These are phyloP conservation scores for Eurystomus glaucurus DNA, from an alignment of 2,797 vertebrate species.

Conservation along the genomic window DNA sequence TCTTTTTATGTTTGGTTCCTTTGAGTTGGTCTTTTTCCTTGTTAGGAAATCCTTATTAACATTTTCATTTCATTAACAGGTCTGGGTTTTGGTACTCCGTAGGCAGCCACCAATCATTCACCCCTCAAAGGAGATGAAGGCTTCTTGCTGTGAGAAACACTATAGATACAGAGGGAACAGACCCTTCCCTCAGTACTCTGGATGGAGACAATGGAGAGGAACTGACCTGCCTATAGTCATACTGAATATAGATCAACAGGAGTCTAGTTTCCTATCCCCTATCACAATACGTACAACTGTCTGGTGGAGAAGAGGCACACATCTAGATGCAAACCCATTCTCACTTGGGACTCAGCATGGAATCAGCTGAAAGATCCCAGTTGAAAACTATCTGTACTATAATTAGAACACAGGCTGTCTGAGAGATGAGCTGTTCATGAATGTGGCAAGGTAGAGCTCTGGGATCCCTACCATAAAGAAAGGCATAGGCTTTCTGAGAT, in stretches of 20 bases:
- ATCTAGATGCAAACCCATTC: neutral
- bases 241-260: too few species aligned
- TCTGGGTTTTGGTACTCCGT: neutral
- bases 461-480: neutral
- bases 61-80: neutral
- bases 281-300: rapidly evolving
- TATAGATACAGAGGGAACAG: neutral
- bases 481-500: neutral
- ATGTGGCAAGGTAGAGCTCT: neutral
- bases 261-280: neutral
- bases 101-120: constrained; percentile 12
- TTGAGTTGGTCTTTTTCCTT: constrained; percentile 7
- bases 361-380: neutral
- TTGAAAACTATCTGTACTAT: neutral
- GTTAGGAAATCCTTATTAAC: constrained; percentile 44
- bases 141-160: neutral
- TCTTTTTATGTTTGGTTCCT: constrained; percentile 40
- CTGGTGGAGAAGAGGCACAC: neutral
- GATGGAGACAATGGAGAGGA: neutral
- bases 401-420: neutral
- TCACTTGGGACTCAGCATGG: neutral
- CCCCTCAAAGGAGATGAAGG: neutral
- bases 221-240: neutral
- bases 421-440: neutral
- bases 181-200: neutral